Base-by-base conservation (phyloP, 1,140 invertebrate species). In the Hermetia illucens region DNA sequence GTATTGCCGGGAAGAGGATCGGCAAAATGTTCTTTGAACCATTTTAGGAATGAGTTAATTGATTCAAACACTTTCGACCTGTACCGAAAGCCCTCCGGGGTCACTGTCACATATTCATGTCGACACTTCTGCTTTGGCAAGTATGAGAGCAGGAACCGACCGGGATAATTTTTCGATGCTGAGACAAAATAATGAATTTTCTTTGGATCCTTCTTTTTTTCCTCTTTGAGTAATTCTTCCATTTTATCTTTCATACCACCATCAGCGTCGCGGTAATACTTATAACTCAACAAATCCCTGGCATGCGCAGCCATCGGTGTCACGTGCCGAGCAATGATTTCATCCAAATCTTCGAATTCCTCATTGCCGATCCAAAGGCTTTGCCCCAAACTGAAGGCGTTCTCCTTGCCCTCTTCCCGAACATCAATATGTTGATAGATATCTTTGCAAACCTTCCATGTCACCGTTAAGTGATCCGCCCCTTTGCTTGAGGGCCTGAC, bases 21-120 rank as follows among this genome's bases (percentile, higher is more conserved):
- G 34, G 87, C 66, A 67, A 93, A 98, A 55, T 98, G 91, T 60
- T 93, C 87, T 56, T 98, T 98, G 60, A 98, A 99, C 92, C 93
- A 99, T 36, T 83, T 75, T 45, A 99, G 74, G 6, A 98, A 55
- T 2, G 78, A 74, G 38, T 75, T 79, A 0, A 98, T 64, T 2
- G 82, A 79, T 38, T 82, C 77, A 60, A 98, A 97, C 49, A 82
- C 77, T 55, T 91, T 81, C 36, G 80, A 73, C 21, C 95, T 68
- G 58, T 93, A 98, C 34, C 81, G 73, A 52, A 93, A 90, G 12
- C 95, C 96, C 42, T 97, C 88, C 0, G 90, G 83, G 5, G 79
- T 82, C 1, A 97, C 78, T 0, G 87, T 84, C 1, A 98, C 71
- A 53, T 82, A 96, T 61, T 98, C 95, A 61, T 97, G 90, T 4